phyloP scores from a whole-genome alignment of 2,113 vertebrate genomes.

The Pteronura brasiliensis region DNA sequence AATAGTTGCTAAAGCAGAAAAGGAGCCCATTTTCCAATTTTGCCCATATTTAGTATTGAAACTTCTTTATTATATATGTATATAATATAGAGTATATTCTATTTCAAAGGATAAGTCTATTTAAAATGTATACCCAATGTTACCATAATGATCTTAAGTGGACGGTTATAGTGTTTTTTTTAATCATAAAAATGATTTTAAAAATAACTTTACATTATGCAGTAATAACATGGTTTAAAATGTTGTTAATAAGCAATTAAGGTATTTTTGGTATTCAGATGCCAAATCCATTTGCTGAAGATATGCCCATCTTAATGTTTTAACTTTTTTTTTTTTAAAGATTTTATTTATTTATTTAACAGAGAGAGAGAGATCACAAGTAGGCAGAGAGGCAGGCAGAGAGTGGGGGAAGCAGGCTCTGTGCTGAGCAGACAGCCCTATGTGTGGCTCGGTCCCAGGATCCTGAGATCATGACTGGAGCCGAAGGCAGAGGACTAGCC shows the following conservation, averaged over 20 bases:
- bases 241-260: constrained; percentile 56
- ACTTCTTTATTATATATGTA: background rate
- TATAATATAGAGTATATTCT: background rate
- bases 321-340: background rate
- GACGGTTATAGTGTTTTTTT: background rate
- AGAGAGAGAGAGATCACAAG: too few species aligned
- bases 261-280: constrained; percentile 39
- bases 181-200: constrained; percentile 36
- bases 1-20: background rate
- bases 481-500: too few species aligned
- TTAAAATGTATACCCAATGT: constrained; percentile 33
- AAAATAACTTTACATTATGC: background rate
- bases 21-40: background rate
- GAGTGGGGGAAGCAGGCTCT: too few species aligned
- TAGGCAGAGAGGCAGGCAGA: too few species aligned
- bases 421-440: too few species aligned
- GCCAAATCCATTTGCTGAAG: constrained; percentile 18
- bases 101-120: background rate
- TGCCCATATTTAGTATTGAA: background rate
- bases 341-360: too few species aligned
- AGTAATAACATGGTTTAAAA: constrained; percentile 56
- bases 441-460: too few species aligned
- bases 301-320: background rate
- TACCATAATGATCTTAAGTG: constrained; percentile 19
- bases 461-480: too few species aligned